phyloP scores from a whole-genome alignment of 2,888 invertebrate species.

The Molorchus minor region DNA sequence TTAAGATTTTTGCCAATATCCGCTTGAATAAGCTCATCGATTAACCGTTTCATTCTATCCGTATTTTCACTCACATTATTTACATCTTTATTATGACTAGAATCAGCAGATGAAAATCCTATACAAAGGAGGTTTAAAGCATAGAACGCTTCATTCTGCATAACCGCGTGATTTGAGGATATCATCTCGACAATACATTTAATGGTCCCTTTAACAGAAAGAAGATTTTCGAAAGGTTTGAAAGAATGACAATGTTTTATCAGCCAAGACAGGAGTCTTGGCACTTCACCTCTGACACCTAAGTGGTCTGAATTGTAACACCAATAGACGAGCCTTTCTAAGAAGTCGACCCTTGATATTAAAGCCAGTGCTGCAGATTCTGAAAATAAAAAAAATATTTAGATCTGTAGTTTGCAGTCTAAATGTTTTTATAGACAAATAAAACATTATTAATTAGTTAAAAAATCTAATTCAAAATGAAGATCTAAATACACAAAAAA shows the following conservation, averaged over 20 bases:
- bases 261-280: conserved; percentile 80
- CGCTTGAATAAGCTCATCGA: conserved; percentile 48
- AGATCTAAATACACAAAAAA: too few relatives aligned
- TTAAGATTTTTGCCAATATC: conserved; percentile 56
- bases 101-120: conserved; percentile 49
- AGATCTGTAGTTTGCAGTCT: not conserved
- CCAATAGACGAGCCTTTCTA: conserved; percentile 78
- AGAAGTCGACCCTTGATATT: conserved; percentile 70
- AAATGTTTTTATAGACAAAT: conserved; percentile 4
- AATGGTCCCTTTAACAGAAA: conserved; percentile 74
- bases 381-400: conserved; percentile 54
- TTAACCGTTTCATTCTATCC: conserved; percentile 25
- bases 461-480: too few relatives aligned
- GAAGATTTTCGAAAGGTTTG: conserved; percentile 56
- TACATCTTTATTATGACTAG: conserved; percentile 17
- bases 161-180: conserved; percentile 82
- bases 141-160: conserved; percentile 86
- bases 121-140: conserved; percentile 73
- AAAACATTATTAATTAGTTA: too few relatives aligned
- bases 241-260: conserved; percentile 73
- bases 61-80: conserved; percentile 20
- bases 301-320: conserved; percentile 80
- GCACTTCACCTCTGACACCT: conserved; percentile 85
- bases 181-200: conserved; percentile 84
- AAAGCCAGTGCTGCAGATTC: conserved; percentile 76